Evolutionary conservation across 2,797 vertebrate genomes (phyloP), one percentile per base, ranked within the genome.

Genomic region (Enteromius afrohamiltoni): DNA sequence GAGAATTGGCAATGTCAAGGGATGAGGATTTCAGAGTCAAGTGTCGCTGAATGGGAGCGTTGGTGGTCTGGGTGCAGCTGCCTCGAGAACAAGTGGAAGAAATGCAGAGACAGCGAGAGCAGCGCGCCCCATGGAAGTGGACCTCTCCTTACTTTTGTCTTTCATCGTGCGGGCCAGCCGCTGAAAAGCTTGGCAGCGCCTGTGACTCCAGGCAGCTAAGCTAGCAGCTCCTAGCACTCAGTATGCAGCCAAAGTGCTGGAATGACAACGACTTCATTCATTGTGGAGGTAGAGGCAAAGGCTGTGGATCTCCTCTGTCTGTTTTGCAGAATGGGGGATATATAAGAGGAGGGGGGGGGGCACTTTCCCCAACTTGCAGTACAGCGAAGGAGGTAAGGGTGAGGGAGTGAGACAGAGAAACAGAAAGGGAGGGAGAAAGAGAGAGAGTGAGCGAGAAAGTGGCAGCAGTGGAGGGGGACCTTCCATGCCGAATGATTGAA

Each of bases 11-110:
- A 94, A 89, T 89, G 93, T 93, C 93, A 90, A 83, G 77, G 88
- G 92, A 94, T 90, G 90, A 93, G 93, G 94, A 95, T 95, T 95
- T 95, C 92, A 92, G 93, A 95, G 95, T 96, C 95, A 95, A 95
- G 94, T 95, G 92, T 91, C 3, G 49, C 89, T 95, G 93, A 95
- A 95, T 93, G 90, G 89, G 88, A 93, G 92, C 93, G 92, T 95
- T 95, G 95, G 95, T 95, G 95, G 94, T 95, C 91, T 92, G 92
- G 92, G 91, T 91, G 91, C 93, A 93, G 92, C 93, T 94, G 92
- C 91, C 86, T 91, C 86, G 87, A 94, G 93, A 94, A 95, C 93
- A 94, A 94, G 92, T 80, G 91, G 93, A 93, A 93, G 93, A 93
- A 95, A 93, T 92, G 91, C 91, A 88, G 91, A 90, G 89, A 93